Conservation (phyloP, 1,140 invertebrate genomes). For the Potamilus streckersoni region DNA sequence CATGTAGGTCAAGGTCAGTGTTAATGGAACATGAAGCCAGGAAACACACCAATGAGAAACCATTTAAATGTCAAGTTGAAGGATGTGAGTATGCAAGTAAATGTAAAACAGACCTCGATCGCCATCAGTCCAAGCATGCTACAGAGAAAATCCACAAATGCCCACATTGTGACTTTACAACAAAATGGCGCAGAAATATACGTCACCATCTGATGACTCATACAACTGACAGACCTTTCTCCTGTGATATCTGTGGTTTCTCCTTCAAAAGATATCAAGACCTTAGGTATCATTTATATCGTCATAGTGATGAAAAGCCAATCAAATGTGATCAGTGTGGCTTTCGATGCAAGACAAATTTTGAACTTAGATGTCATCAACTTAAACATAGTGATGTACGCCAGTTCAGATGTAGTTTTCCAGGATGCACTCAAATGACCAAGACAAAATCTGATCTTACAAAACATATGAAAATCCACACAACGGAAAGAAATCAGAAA, state of each 20-base stretch:
- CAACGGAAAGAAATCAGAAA: constrained; percentile 27
- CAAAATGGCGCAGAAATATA: constrained; percentile 44
- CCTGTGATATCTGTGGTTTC: constrained; percentile 40
- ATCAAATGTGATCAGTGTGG: constrained; percentile 45
- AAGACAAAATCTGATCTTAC: constrained; percentile 49
- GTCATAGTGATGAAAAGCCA: constrained; percentile 46
- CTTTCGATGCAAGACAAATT: constrained; percentile 50
- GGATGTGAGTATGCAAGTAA: constrained; percentile 35
- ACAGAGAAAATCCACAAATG: constrained; percentile 42
- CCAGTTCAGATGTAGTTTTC: constrained; percentile 42
- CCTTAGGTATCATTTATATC: constrained; percentile 45
- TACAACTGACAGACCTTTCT: constrained; percentile 31
- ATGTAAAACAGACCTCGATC: constrained; percentile 31
- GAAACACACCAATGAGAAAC: constrained; percentile 39
- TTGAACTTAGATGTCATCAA: constrained; percentile 44
- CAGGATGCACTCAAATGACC: constrained; percentile 38
- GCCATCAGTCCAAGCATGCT: constrained; percentile 43
- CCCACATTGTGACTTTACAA: constrained; percentile 39
- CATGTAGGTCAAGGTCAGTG: constrained; percentile 12
- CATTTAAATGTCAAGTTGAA: constrained; percentile 42
- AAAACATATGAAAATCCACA: constrained; percentile 41
- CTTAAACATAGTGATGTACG: constrained; percentile 43
- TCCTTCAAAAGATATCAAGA: constrained; percentile 37
- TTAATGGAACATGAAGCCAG: constrained; percentile 37
- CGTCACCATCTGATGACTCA: constrained; percentile 43